Evolutionary conservation across 2,113 vertebrate species (phyloP).

Genomic region (Sylvietta virens): DNA sequence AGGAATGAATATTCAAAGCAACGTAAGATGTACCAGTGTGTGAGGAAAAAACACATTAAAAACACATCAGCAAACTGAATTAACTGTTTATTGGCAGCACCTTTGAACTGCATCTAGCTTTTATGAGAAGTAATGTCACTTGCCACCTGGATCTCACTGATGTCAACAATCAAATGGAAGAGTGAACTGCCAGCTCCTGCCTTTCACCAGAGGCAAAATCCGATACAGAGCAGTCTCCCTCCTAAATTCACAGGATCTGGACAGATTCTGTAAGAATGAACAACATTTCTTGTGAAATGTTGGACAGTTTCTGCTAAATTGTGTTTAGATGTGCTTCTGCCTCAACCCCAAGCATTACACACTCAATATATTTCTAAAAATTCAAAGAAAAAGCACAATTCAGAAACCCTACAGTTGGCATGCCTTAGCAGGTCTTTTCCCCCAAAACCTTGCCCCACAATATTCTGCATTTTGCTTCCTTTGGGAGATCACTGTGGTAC

Average conservation of each 20-base stretch:
- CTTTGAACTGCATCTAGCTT: background rate
- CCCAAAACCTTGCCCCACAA: background rate
- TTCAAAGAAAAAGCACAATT: background rate
- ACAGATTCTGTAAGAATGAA: background rate
- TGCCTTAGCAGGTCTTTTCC: background rate
- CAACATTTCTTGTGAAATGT: background rate
- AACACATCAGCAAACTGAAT: background rate
- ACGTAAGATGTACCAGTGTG: background rate
- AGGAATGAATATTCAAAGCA: slow-evolving; percentile 32
- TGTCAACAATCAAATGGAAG: background rate
- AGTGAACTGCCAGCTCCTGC: background rate
- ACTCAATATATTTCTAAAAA: background rate
- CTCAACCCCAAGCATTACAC: background rate
- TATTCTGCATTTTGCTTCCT: background rate
- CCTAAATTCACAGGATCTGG: background rate
- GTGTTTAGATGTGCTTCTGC: background rate
- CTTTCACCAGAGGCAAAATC: background rate
- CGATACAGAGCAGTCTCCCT: background rate
- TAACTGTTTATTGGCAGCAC: background rate
- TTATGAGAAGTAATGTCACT: background rate
- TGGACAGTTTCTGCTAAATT: background rate
- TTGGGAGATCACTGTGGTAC: background rate
- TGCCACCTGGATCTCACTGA: background rate
- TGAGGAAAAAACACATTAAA: background rate
- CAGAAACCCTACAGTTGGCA: background rate